Evolutionary conservation across 2,888 invertebrate species (phyloP).

Genomic region (Alloplasta piceator): DNA sequence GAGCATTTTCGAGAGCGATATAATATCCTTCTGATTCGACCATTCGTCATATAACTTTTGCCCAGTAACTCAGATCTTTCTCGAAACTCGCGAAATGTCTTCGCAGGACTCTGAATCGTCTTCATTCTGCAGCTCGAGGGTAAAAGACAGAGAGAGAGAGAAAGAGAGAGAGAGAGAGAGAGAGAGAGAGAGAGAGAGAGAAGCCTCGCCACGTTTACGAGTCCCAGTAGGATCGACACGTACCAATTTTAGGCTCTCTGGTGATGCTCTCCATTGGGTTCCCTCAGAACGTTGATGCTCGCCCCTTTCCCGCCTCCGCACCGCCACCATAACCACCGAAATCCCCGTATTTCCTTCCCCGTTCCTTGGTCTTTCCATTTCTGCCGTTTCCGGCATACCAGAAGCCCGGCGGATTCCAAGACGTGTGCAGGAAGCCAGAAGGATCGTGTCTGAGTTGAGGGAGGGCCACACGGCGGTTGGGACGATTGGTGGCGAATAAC

Average conservation of each 20-base stretch:
- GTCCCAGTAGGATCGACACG: conserved; percentile 56
- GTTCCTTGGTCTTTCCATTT: neutral
- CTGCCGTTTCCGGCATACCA: conserved; percentile 2
- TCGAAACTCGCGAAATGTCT: no score
- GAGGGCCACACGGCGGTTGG: neutral
- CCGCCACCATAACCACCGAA: neutral
- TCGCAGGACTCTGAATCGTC: no score
- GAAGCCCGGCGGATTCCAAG: neutral
- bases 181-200: no score
- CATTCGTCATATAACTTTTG: no score
- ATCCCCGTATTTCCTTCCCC: no score
- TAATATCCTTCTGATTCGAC: no score
- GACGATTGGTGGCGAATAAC: conserved; percentile 70
- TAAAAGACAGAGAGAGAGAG: no score
- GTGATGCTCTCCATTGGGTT: neutral
- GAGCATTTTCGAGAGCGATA: no score
- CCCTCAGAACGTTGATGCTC: neutral
- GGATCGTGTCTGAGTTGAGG: conserved; percentile 22
- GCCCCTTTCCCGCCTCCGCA: conserved; percentile 1
- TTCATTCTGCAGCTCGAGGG: no score
- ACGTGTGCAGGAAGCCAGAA: conserved; percentile 9
- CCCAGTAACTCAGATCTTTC: no score
- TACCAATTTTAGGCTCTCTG: conserved; percentile 55
- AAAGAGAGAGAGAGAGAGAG: no score
- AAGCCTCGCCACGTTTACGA: conserved; percentile 32